A percentile compares a stretch with the other conserved stretches of the same genome.
These are phyloP conservation scores for Okamejei kenojei DNA, from an alignment of 2,797 vertebrate genomes.

Conservation along the genomic window DNA sequence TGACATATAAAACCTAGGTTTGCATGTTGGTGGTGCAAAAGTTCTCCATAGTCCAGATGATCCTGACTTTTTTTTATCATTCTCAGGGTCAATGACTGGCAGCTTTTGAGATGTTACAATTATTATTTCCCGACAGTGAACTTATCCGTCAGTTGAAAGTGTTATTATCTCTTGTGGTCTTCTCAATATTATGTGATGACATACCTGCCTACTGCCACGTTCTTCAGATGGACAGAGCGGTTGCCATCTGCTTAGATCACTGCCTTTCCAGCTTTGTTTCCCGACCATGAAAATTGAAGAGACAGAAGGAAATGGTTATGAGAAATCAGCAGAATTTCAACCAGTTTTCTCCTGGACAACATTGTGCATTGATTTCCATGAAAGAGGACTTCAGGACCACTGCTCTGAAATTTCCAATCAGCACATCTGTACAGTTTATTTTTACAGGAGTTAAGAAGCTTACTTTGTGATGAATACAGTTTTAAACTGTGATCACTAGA, in stretches of 20 bases:
- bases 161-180: neutral
- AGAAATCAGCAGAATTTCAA: neutral
- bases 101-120: neutral
- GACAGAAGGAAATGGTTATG: neutral
- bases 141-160: too few relatives aligned
- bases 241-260: neutral
- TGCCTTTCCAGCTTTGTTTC: neutral
- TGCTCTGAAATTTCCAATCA: slow-evolving; percentile 21
- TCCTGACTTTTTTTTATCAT: neutral
- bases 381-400: neutral
- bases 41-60: neutral
- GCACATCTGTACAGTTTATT: slow-evolving; percentile 15
- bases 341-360: neutral
- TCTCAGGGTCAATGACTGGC: neutral
- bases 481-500: slow-evolving; percentile 14
- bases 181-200: neutral
- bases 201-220: neutral
- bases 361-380: neutral
- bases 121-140: neutral
- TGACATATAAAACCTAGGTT: too few relatives aligned
- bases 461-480: neutral
- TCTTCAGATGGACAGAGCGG: neutral
- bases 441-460: neutral
- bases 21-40: too few relatives aligned
- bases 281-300: neutral